Conservation (phyloP, 2,113 vertebrate species). For the Gymnocephalus cernua region DNA sequence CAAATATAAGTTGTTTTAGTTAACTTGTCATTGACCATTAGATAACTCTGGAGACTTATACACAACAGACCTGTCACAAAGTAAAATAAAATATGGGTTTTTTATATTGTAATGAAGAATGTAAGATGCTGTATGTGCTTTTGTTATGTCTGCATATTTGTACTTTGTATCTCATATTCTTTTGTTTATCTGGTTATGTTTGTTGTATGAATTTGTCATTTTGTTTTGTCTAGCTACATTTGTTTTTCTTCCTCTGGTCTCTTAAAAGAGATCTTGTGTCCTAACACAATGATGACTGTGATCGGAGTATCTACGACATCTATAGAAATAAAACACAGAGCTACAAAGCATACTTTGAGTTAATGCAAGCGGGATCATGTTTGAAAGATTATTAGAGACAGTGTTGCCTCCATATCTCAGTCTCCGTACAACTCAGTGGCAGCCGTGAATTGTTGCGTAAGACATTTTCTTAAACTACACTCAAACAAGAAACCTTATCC, state of each 20-base stretch:
- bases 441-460: background rate
- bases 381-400: background rate
- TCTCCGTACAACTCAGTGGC: background rate
- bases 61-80: background rate
- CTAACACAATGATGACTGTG: background rate
- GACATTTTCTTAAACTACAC: background rate
- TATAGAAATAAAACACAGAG: background rate
- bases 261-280: background rate
- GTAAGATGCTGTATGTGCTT: background rate
- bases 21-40: background rate
- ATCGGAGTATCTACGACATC: background rate
- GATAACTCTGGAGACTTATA: background rate
- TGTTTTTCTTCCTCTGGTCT: background rate
- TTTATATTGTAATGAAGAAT: background rate
- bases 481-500: background rate
- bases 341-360: no score
- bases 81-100: background rate
- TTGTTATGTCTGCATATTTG: background rate
- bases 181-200: background rate
- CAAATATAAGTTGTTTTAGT: background rate
- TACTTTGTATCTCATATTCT: background rate
- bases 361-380: background rate
- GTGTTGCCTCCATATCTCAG: background rate
- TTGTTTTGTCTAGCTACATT: constrained; percentile 1
- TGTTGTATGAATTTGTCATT: background rate